Evolutionary conservation across 2,888 invertebrate genomes (phyloP).

Genomic region (Tribolium freemani): DNA sequence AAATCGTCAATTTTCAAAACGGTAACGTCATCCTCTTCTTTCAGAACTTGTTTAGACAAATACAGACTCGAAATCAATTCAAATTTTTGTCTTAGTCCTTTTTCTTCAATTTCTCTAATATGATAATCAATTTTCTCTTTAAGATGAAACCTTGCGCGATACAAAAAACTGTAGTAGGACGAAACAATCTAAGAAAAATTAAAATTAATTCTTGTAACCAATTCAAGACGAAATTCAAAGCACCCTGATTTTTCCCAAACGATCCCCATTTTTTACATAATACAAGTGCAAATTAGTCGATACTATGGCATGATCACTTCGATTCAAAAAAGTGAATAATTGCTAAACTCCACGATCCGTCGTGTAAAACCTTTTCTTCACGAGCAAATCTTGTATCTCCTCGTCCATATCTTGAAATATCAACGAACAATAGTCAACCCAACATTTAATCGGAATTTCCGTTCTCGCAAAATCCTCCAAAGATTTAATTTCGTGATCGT

Average conservation of each 20-base stretch:
- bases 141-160: conserved; percentile 1
- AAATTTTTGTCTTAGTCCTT: background rate
- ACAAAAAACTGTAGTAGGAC: background rate
- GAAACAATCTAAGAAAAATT: background rate
- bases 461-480: background rate
- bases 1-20: conserved; percentile 6
- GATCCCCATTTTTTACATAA: background rate
- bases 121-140: conserved; percentile 1
- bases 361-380: background rate
- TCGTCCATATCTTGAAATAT: background rate
- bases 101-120: conserved; percentile 5
- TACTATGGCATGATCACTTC: background rate
- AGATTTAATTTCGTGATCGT: background rate
- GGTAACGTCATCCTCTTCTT: background rate
- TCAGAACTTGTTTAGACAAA: background rate
- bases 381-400: background rate
- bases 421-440: background rate
- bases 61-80: background rate
- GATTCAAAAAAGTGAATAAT: background rate
- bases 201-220: background rate
- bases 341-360: background rate
- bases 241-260: background rate
- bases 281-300: background rate
- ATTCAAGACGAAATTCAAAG: background rate
- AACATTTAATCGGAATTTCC: background rate